Evolutionary conservation across 1,140 invertebrate genomes (phyloP).

Genomic region (Melanaphis sacchari): DNA sequence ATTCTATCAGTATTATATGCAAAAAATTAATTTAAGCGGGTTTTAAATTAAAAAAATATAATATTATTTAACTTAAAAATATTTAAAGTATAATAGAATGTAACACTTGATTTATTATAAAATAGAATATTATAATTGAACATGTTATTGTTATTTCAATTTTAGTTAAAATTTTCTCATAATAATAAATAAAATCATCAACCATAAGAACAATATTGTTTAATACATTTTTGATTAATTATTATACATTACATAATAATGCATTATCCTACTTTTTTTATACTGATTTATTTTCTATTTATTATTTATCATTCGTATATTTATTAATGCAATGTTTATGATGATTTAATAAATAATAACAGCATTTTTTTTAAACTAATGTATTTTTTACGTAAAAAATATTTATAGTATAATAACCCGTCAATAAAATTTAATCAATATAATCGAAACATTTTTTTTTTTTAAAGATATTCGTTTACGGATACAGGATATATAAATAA

Average conservation of each 20-base stretch:
- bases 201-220: not conserved
- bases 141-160: not conserved
- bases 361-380: not conserved
- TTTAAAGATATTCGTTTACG: conserved; percentile 17
- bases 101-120: not conserved
- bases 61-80: not conserved
- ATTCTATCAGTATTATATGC: not conserved
- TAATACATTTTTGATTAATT: not conserved
- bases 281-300: too few relatives aligned
- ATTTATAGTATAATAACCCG: not conserved
- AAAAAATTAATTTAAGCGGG: not conserved
- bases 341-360: too few relatives aligned
- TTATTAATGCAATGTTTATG: too few relatives aligned
- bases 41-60: not conserved
- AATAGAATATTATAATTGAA: not conserved
- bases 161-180: not conserved
- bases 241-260: not conserved
- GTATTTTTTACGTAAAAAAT: not conserved
- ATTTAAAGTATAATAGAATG: not conserved
- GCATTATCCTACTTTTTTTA: too few relatives aligned
- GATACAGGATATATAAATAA: not conserved
- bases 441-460: conserved; percentile 19
- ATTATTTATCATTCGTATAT: too few relatives aligned
- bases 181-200: not conserved
- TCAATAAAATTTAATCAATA: not conserved